A percentile compares a stretch with the other conserved stretches of the same genome.
These are phyloP conservation scores for Ceratina calcarata DNA, from an alignment of 1,140 invertebrate genomes.

Conservation along the genomic window DNA sequence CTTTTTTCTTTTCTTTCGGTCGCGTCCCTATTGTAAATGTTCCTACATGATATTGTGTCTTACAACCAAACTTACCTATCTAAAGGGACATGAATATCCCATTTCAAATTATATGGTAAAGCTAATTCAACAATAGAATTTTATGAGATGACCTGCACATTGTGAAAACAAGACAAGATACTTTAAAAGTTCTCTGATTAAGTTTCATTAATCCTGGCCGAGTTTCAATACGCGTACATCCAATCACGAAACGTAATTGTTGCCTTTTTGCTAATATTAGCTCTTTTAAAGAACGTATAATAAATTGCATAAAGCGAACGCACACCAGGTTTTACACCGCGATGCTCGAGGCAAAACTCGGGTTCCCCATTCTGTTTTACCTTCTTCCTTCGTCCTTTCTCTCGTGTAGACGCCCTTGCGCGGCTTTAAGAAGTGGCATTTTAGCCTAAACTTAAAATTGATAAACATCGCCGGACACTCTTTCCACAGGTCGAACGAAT, in stretches of 20 bases:
- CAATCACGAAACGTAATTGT: constrained; percentile 21
- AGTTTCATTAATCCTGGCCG: constrained; percentile 5
- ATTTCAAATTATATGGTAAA: too few species aligned
- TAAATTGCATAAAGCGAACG: constrained; percentile 52
- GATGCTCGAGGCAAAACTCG: constrained; percentile 14
- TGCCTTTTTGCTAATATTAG: constrained; percentile 43
- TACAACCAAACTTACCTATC: too few species aligned
- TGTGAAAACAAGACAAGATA: too few species aligned
- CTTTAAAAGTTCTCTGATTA: background rate
- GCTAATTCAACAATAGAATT: too few species aligned
- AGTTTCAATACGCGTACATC: constrained; percentile 39
- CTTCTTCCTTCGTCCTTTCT: background rate
- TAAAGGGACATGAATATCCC: too few species aligned
- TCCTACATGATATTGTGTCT: too few species aligned
- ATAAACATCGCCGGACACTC: background rate
- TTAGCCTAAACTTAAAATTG: constrained; percentile 11
- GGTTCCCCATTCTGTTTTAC: constrained; percentile 12
- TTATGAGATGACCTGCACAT: too few species aligned
- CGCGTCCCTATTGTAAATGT: too few species aligned
- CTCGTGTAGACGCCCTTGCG: constrained; percentile 5
- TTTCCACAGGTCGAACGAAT: background rate
- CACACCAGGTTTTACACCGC: constrained; percentile 37
- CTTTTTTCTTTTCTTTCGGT: too few species aligned
- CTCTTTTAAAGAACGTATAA: constrained; percentile 48
- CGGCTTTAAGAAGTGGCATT: constrained; percentile 7